These are phyloP conservation scores for Thalassoma bifasciatum DNA, from an alignment of 2,113 vertebrate species.

Conservation along the genomic window DNA sequence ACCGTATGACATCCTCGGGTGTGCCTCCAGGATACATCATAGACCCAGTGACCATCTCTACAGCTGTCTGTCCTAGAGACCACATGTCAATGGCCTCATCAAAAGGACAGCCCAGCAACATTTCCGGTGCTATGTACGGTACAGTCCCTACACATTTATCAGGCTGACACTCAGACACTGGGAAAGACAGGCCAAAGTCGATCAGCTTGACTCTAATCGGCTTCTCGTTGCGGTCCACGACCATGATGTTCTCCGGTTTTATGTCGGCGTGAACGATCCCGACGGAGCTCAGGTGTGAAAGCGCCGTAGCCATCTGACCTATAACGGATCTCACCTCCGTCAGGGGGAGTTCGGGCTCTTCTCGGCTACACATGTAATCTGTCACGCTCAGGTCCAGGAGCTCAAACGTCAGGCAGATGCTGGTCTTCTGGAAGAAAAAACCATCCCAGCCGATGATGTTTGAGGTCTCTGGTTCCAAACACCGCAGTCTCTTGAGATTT, in stretches of 20 bases:
- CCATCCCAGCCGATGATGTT: neutral
- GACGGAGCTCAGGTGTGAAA: neutral
- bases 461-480: neutral
- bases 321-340: neutral
- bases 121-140: constrained; percentile 19
- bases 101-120: neutral
- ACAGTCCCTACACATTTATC: constrained; percentile 2
- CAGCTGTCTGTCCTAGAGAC: constrained; percentile 6
- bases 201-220: constrained; percentile 16
- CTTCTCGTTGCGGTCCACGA: neutral
- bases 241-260: neutral
- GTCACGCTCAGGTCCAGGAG: neutral
- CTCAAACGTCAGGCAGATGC: neutral
- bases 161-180: neutral
- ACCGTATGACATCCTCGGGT: constrained; percentile 1
- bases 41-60: neutral
- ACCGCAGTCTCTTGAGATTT: neutral
- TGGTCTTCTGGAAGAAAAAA: neutral
- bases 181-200: constrained; percentile 18
- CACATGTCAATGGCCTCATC: constrained; percentile 25
- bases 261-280: neutral
- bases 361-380: neutral
- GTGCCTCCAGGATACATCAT: neutral
- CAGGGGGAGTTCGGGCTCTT: neutral
- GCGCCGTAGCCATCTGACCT: neutral